Evolutionary conservation across 2,113 vertebrate species (phyloP).

Genomic region (Oreochromis tanganicae): DNA sequence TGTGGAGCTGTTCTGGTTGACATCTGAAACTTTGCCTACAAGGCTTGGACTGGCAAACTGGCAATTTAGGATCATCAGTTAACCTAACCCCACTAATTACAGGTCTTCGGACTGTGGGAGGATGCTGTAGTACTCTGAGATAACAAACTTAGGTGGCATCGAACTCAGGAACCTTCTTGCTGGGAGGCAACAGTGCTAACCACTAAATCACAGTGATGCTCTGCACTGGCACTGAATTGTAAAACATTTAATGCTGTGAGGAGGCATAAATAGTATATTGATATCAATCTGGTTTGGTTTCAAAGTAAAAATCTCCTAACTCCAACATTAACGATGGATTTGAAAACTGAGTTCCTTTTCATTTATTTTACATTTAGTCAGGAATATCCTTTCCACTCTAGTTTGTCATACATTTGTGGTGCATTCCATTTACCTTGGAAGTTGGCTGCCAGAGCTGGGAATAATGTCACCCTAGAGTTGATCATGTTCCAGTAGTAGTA

Average conservation of each 20-base stretch:
- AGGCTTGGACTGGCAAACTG: too few species aligned
- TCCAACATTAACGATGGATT: background rate
- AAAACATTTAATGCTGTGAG: background rate
- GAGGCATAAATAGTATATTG: background rate
- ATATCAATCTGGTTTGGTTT: background rate
- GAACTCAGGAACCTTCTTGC: background rate
- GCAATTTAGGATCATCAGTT: too few species aligned
- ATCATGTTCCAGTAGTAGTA: background rate
- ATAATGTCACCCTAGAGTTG: background rate
- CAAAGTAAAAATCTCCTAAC: background rate
- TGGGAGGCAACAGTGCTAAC: background rate
- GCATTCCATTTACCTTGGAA: background rate
- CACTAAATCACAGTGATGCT: background rate
- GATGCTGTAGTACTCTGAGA: too few species aligned
- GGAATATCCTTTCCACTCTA: background rate
- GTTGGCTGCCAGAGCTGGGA: background rate
- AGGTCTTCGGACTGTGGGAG: too few species aligned
- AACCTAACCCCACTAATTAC: too few species aligned
- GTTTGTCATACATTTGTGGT: background rate
- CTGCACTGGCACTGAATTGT: background rate
- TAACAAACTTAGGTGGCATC: background rate
- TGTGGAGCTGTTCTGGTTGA: too few species aligned
- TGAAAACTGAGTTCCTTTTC: background rate
- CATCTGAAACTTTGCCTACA: too few species aligned
- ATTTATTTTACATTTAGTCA: background rate